Evolutionary conservation across 2,113 vertebrate species (phyloP), one percentile per base, ranked within the genome.

Genomic region (Oreamnos americanus): DNA sequence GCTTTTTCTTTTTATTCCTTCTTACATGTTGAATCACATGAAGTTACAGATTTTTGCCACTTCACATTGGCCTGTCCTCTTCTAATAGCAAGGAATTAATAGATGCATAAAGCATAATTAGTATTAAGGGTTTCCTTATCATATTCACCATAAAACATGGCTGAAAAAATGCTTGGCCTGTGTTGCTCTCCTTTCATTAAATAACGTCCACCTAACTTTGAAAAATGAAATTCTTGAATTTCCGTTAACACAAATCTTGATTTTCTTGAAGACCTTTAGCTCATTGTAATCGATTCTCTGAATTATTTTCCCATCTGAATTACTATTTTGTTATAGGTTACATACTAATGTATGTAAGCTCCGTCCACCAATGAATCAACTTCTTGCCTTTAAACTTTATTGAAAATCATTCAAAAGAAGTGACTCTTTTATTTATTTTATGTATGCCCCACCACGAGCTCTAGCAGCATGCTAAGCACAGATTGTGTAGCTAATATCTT

Each of bases 261-360:
- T 47, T 87, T 93, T 83, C 39, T 57, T 8, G 4, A 64, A 82
- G 25, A 19, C 13, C 23, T 64, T 87, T 58, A 90, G 5, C 4
- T 39, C 86, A 85, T 36, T 51, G 53, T 64, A 55, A 82, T 71
- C 49, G 78, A 92, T 87, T 74, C 51, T 86, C 33, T 36, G 45
- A 89, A 79, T 93, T 96, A 87, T 87, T 53, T 96, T 91, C 53
- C 71, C 39, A 78, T n/a, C 10, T 81, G 16, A 93, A 92, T 87
- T 76, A 83, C 14, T 13, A 93, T 55, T 95, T 91, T 79, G 30
- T 78, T n/a, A 21, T 30, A 88, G 60, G 19, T 51, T 76, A 64
- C 4, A 45, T 81, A 81, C 55, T 85, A 64, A 57, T 87, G 28
- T 2, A 4, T 25, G 23, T 57, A 57, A 25, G 82, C 97, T 67